Conservation (phyloP, 2,113 vertebrate genomes). For the Urocitellus parryii region DNA sequence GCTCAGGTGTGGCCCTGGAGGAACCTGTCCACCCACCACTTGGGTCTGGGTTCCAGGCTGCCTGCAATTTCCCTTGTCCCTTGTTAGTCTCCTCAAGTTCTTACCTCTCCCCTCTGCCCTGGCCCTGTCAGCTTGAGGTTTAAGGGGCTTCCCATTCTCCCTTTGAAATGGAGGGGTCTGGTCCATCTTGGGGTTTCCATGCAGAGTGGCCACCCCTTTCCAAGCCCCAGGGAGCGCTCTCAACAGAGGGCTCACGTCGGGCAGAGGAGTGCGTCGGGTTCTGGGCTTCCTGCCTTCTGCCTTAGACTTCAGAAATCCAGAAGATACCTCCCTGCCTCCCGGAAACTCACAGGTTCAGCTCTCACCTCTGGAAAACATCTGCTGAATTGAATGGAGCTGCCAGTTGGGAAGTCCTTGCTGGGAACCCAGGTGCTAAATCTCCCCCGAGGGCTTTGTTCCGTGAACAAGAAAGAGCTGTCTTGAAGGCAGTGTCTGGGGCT, state of each 20-base stretch:
- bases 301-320: slow-evolving; percentile 80
- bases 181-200: slow-evolving; percentile 79
- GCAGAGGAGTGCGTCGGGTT: slow-evolving; percentile 77
- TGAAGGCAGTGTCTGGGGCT: slow-evolving; percentile 74
- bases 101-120: slow-evolving; percentile 64
- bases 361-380: slow-evolving; percentile 82
- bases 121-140: slow-evolving; percentile 79
- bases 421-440: slow-evolving; percentile 79
- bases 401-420: slow-evolving; percentile 77
- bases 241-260: slow-evolving; percentile 81
- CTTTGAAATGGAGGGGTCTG: slow-evolving; percentile 83
- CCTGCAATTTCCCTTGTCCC: slow-evolving; percentile 56
- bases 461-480: slow-evolving; percentile 72
- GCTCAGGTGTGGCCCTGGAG: not conserved
- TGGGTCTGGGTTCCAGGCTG: not conserved
- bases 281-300: slow-evolving; percentile 82
- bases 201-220: slow-evolving; percentile 78
- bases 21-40: not conserved
- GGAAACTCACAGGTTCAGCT: slow-evolving; percentile 80
- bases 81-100: slow-evolving; percentile 70
- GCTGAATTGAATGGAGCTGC: slow-evolving; percentile 81
- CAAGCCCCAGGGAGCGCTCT: slow-evolving; percentile 78
- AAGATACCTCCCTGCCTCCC: slow-evolving; percentile 71
- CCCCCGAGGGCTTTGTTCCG: slow-evolving; percentile 80
- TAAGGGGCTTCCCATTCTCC: slow-evolving; percentile 82